Base-by-base conservation (phyloP, 2,797 vertebrate genomes). In the Siniperca scherzeri region DNA sequence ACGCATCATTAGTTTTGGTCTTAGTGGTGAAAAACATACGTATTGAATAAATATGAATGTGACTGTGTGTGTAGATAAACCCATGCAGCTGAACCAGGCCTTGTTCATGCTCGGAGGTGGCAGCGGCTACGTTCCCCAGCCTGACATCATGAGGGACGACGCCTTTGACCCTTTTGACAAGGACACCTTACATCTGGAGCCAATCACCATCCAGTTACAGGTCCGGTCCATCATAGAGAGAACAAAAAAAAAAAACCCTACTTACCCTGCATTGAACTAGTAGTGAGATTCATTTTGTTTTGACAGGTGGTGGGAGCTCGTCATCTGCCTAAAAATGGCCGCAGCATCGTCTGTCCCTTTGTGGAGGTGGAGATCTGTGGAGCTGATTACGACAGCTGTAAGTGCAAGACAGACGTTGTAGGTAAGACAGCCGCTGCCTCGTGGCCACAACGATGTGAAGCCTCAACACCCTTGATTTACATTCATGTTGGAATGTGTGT, bases 51-150 rank as follows among this genome's bases (percentile, higher is more conserved):
- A 36, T 53, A n/a, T 48, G 3, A 44, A 13, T 12, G 7, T 55
- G 8, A 17, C 30, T 61, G 22, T 55, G 10, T 57, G 0, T 81
- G 48, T 84, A 99, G 98, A 99, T 84, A 99, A 99, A 89, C 98
- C 98, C 71, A 99, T 99, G 98, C 98, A 99, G 96, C 97, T 99
- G 96, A 99, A 99, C 92, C 98, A 99, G 95, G 97, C 97, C 10
- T 91, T 99, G 69, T 99, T 99, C 93, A 94, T 97, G 96, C 95
- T 97, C 3, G 97, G 96, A 0, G 98, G 98, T 0, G 95, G 95
- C 87, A 98, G 97, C 3, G 98, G 98, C 65, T 99, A 96, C 0
- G 97, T 99, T 46, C 94, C 98, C 64, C 98, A 99, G 93, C 98
- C 98, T 0, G 30, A 94, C 81, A 93, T 97, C 93, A 99, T 98